Conservation (phyloP, 2,113 vertebrate genomes). For the Prionailurus bengalensis region DNA sequence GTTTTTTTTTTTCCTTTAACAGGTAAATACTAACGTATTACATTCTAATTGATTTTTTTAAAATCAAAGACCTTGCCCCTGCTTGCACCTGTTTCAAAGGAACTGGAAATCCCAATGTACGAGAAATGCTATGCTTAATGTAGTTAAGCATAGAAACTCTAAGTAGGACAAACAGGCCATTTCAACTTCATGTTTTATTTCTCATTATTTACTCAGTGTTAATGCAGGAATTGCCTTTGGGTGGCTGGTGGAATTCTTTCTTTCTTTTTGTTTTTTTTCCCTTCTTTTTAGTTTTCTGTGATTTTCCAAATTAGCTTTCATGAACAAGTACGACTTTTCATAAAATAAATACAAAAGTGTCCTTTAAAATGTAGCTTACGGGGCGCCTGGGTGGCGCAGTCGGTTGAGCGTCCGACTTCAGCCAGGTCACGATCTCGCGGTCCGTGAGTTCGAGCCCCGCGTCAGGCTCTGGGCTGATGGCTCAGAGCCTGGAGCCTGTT, state of each 20-base stretch:
- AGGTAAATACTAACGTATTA: not conserved
- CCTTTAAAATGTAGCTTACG: not conserved
- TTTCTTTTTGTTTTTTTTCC: not conserved
- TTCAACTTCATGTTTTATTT: not conserved
- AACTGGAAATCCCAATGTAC: not conserved
- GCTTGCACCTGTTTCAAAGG: not conserved
- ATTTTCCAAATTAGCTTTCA: not conserved
- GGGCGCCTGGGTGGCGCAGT: too few relatives aligned
- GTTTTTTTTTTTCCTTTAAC: not conserved
- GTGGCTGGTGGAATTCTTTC: not conserved
- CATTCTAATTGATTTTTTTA: not conserved
- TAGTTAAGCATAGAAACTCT: not conserved
- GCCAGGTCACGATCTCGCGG: too few relatives aligned
- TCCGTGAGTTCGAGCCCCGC: too few relatives aligned
- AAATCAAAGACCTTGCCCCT: not conserved
- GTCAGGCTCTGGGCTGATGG: too few relatives aligned
- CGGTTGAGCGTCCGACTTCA: too few relatives aligned
- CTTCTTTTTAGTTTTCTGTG: not conserved
- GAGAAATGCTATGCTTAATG: conserved; percentile 29
- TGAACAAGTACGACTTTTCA: not conserved
- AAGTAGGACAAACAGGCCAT: not conserved
- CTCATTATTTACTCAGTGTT: not conserved
- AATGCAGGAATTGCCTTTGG: not conserved
- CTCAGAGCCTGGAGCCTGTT: too few relatives aligned
- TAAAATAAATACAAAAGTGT: not conserved